A percentile compares a stretch with the other conserved stretches of the same genome.
Evolutionary conservation across 2,888 invertebrate genomes (phyloP).

Genomic region (Gastracanthus pulcherrimus): DNA sequence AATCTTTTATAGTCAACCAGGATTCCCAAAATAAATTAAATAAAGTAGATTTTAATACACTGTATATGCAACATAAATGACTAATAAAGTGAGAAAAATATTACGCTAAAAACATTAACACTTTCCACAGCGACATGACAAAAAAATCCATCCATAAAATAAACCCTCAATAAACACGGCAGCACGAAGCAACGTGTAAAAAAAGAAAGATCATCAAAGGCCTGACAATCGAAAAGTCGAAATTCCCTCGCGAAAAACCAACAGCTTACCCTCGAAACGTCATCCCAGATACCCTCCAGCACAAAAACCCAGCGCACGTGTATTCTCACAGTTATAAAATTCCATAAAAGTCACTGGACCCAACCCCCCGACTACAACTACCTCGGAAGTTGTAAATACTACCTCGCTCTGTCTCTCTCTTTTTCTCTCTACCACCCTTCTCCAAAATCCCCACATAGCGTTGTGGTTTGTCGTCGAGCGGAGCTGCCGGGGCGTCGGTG

Average conservation of each 20-base stretch:
- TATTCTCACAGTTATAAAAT: conserved; percentile 56
- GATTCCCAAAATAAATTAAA: not conserved
- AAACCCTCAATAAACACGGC: not conserved
- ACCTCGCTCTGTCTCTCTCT: not conserved
- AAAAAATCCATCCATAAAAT: conserved; percentile 4
- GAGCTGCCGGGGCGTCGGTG: too few species aligned
- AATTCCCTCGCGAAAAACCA: not conserved
- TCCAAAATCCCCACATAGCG: conserved; percentile 2
- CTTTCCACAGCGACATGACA: not conserved
- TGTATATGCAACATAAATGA: not conserved
- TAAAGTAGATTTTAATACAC: not conserved
- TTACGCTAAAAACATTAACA: not conserved
- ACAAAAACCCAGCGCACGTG: not conserved
- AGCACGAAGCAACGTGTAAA: not conserved
- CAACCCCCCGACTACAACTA: not conserved
- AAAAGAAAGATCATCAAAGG: not conserved
- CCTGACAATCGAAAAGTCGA: not conserved
- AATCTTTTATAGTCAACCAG: too few species aligned
- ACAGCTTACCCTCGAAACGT: not conserved
- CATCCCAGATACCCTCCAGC: too few species aligned
- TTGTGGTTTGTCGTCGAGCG: conserved; percentile 41
- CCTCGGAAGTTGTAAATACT: conserved; percentile 58
- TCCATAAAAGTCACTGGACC: conserved; percentile 48
- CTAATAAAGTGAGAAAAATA: conserved; percentile 19
- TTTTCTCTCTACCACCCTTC: not conserved